Conservation (phyloP, 2,113 vertebrate genomes). For the Chloebia gouldiae region DNA sequence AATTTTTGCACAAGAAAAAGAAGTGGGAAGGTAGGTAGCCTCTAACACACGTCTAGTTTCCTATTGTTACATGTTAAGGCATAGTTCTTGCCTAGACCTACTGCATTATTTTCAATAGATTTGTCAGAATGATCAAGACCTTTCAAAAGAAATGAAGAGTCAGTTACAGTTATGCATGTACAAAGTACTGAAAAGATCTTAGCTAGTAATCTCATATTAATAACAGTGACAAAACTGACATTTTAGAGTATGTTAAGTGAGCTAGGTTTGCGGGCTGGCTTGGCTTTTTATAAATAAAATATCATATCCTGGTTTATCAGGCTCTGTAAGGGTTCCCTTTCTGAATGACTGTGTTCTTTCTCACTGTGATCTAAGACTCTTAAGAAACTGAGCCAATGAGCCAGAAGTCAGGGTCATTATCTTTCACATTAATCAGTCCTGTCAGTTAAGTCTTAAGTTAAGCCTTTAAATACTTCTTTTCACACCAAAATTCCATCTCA, state of each 20-base stretch:
- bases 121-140: not conserved
- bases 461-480: conserved; percentile 67
- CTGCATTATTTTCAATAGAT: not conserved
- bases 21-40: not conserved
- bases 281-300: not conserved
- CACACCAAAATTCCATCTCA: conserved; percentile 58
- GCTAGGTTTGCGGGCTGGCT: not conserved
- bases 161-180: not conserved
- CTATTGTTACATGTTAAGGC: not conserved
- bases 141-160: not conserved
- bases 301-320: not conserved
- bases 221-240: not conserved
- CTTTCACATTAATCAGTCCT: conserved; percentile 40
- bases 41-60: not conserved
- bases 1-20: not conserved
- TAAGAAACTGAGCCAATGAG: conserved; percentile 51
- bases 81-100: not conserved
- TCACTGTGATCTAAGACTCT: conserved; percentile 9
- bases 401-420: conserved; percentile 47
- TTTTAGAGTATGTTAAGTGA: not conserved
- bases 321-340: not conserved
- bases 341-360: not conserved
- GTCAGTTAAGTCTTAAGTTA: conserved; percentile 59
- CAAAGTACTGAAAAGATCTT: not conserved
- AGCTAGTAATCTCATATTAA: not conserved